Evolutionary conservation across 1,140 invertebrate genomes (phyloP), one percentile per base, ranked within the genome.

Genomic region (Pseudomyrmex flavicornis): DNA sequence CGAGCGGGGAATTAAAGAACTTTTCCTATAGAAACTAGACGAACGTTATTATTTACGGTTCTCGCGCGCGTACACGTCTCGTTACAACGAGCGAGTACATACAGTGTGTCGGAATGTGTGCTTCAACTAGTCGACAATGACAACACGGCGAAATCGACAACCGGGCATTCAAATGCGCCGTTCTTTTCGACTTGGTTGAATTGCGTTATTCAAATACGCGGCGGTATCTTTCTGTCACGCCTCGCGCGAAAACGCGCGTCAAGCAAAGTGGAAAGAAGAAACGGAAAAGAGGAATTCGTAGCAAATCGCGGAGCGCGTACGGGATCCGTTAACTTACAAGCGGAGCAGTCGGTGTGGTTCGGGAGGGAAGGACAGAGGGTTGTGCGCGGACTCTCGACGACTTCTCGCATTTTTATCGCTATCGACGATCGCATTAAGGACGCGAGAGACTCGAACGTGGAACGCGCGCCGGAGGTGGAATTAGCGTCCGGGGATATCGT

Each of bases 171-270:
- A 80, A 88, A 84, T 79, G 76, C 44, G 63, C 50, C 79, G 80
- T 52, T 35, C 82, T 88, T 88, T 89, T 88, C 83, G 87, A 89
- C 85, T 85, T 69, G 35, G 48, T 76, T 72, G 83, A 90, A 90
- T 89, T 66, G 90, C 80, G 89, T 90, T 90, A 90, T 90, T 90
- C 89, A 90, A 90, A 90, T 90, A 89, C 66, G 76, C 61, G 58
- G 35, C 58, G 61, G 74, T 87, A 79, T 87, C 84, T 72, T 48
- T 54, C 70, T 82, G 50, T 26, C 66, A 70, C 63, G 76, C 72
- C 76, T 83, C 61, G 26, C 70, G 85, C 70, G 85, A 66, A 58
- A 84, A 46, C 20, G 48, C 74, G 85, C 61, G 59, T 50, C 26
- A 48, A 54, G 22, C 61, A 22, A 12, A n/a, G 7, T 8, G 13